A percentile compares a stretch with the other conserved stretches of the same genome.
These are phyloP conservation scores for Nipponacmea schrenckii DNA, from an alignment of 2,888 invertebrate species.

Conservation along the genomic window DNA sequence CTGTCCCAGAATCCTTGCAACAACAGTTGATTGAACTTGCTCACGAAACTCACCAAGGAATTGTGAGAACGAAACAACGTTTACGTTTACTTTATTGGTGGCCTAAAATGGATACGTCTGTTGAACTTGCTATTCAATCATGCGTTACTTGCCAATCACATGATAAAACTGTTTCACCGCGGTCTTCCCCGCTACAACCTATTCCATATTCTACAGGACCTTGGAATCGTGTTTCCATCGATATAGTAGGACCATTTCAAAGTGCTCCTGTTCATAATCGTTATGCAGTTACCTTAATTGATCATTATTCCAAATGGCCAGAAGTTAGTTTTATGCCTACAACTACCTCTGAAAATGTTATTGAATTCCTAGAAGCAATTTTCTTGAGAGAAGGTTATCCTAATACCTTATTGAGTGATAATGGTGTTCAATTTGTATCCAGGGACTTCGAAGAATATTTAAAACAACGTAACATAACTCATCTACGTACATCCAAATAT, in stretches of 20 bases:
- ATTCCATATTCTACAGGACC: constrained; percentile 43
- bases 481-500: constrained; percentile 27
- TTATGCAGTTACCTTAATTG: constrained; percentile 60
- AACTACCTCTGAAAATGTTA: constrained; percentile 32
- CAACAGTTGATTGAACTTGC: constrained; percentile 32
- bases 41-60: constrained; percentile 45
- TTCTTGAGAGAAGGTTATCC: constrained; percentile 48
- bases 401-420: constrained; percentile 55
- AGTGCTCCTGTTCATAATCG: constrained; percentile 23
- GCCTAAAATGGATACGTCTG: constrained; percentile 27
- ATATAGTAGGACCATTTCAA: constrained; percentile 64
- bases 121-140: constrained; percentile 34
- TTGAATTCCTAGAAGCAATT: constrained; percentile 32
- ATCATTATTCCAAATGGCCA: constrained; percentile 67
- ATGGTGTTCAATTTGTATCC: constrained; percentile 53
- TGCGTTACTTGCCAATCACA: too few relatives aligned
- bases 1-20: too few relatives aligned
- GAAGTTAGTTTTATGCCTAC: constrained; percentile 48
- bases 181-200: constrained; percentile 30
- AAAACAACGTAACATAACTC: constrained; percentile 38
- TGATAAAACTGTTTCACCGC: constrained; percentile 27
- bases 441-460: constrained; percentile 43
- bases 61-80: constrained; percentile 42
- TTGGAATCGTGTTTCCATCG: constrained; percentile 65
- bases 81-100: constrained; percentile 45